phyloP scores from a whole-genome alignment of 2,888 invertebrate species.

The Listrodromus nycthemerus region DNA sequence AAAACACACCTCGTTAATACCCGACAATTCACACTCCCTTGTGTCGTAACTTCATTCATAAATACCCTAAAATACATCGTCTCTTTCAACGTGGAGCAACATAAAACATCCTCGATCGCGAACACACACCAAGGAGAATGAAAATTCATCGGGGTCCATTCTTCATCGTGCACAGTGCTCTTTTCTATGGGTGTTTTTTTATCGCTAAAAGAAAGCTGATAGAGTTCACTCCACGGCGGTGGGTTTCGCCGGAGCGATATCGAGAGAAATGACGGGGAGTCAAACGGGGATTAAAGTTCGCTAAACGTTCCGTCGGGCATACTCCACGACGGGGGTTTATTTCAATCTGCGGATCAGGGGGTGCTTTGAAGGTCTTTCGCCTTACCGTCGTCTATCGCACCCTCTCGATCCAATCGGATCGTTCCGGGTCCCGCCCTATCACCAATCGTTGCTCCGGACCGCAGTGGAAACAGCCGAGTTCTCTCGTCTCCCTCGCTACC shows the following conservation, averaged over 20 bases:
- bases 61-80: background rate
- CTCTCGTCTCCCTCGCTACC: background rate
- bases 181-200: slow-evolving; percentile 16
- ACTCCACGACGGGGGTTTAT: slow-evolving; percentile 61
- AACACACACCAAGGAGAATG: slow-evolving; percentile 47
- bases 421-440: slow-evolving; percentile 72
- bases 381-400: slow-evolving; percentile 67
- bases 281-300: slow-evolving; percentile 68
- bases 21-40: background rate
- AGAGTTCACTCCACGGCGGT: slow-evolving; percentile 39
- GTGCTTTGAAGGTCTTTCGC: slow-evolving; percentile 58
- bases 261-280: slow-evolving; percentile 63
- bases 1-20: background rate
- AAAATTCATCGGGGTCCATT: slow-evolving; percentile 60
- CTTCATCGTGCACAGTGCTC: slow-evolving; percentile 43
- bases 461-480: slow-evolving; percentile 17
- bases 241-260: slow-evolving; percentile 48
- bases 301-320: slow-evolving; percentile 66
- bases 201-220: slow-evolving; percentile 65
- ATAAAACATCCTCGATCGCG: slow-evolving; percentile 36
- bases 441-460: slow-evolving; percentile 68
- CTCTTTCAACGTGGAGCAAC: background rate
- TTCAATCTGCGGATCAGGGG: slow-evolving; percentile 62
- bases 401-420: slow-evolving; percentile 74
- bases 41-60: background rate